Conservation (phyloP, 2,888 invertebrate species). For the Allygus modestus region DNA sequence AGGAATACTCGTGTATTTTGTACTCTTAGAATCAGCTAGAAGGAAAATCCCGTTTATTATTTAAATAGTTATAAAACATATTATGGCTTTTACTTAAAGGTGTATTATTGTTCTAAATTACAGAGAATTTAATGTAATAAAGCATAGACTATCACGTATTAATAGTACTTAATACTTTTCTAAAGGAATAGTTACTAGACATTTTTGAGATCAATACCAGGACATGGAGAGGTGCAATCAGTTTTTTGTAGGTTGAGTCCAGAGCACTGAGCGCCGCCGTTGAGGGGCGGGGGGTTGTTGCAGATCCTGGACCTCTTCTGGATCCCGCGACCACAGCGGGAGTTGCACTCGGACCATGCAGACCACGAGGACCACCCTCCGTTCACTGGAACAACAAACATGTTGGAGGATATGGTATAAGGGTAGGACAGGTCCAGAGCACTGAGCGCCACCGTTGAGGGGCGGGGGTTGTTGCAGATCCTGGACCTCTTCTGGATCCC, state of each 20-base stretch:
- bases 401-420: neutral
- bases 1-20: too few relatives aligned
- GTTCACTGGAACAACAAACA: conserved; percentile 82
- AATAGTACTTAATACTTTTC: too few relatives aligned
- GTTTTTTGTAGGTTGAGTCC: conserved; percentile 90
- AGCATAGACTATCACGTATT: too few relatives aligned
- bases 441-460: conserved; percentile 34
- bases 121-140: too few relatives aligned
- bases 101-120: too few relatives aligned
- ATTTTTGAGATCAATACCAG: conserved; percentile 79
- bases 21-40: too few relatives aligned
- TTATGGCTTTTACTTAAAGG: too few relatives aligned
- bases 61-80: too few relatives aligned
- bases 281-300: conserved; percentile 77
- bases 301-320: conserved; percentile 91
- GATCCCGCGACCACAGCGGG: conserved; percentile 87
- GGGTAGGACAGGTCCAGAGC: too few relatives aligned
- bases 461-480: conserved; percentile 40
- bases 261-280: conserved; percentile 79
- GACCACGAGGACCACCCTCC: conserved; percentile 97
- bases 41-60: too few relatives aligned
- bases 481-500: too few relatives aligned
- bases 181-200: too few relatives aligned
- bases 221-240: conserved; percentile 88
- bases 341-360: conserved; percentile 74